A percentile compares a stretch with the other conserved stretches of the same genome.
phyloP scores from a whole-genome alignment of 2,113 vertebrate species.

The Planiliza haematocheilus region DNA sequence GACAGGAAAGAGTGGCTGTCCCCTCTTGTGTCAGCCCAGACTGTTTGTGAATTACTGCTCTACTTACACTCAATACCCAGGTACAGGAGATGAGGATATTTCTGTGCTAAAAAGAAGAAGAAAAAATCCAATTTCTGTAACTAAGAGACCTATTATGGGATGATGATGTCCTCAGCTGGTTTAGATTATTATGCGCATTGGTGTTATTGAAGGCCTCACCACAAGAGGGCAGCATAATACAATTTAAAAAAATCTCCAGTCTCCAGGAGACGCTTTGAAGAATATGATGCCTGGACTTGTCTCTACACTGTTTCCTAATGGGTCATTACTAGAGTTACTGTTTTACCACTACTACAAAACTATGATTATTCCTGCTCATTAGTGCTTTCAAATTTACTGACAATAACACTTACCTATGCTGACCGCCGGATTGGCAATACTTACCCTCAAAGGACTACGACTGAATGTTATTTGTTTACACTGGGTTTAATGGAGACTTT shows the following conservation, averaged over 20 bases:
- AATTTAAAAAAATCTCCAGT: not conserved
- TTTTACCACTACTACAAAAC: slow-evolving; percentile 4
- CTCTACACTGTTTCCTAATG: not conserved
- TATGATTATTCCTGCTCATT: not conserved
- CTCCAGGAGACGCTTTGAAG: not conserved
- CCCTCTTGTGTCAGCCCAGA: slow-evolving; percentile 75
- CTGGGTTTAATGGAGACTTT: slow-evolving; percentile 26
- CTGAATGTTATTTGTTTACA: slow-evolving; percentile 36
- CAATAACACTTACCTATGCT: not conserved
- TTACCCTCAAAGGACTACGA: not conserved
- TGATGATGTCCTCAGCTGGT: not conserved
- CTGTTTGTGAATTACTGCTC: slow-evolving; percentile 85
- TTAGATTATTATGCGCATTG: not conserved
- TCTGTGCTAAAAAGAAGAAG: not conserved
- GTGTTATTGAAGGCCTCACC: slow-evolving; percentile 18
- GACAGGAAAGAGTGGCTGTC: slow-evolving; percentile 81
- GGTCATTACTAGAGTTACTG: not conserved
- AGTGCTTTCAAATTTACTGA: not conserved
- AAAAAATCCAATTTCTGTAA: not conserved
- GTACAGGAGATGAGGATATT: slow-evolving; percentile 71
- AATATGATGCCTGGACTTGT: not conserved
- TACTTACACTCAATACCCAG: slow-evolving; percentile 89
- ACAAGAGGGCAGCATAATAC: slow-evolving; percentile 55
- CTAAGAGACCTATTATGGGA: not conserved
- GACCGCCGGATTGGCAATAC: not conserved